Base-by-base conservation (phyloP, 2,888 invertebrate genomes). In the Leucophenga maculata region DNA sequence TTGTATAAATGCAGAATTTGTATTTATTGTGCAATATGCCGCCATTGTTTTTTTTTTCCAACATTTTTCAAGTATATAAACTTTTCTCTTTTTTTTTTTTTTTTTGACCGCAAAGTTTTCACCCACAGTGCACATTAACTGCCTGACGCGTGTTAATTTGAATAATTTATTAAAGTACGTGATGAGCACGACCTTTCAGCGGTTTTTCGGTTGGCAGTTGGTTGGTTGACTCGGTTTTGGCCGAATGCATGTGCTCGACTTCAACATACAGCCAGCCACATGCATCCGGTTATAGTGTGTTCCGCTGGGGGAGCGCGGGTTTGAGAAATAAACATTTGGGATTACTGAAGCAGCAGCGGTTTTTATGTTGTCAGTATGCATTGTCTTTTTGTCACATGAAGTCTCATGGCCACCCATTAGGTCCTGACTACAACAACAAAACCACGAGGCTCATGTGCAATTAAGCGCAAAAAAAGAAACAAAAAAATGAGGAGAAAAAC, bases 101-200 rank as follows among this genome's bases (percentile, higher is more conserved):
- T 64, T 48, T 64, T 46, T 73, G 78, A 80, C 80, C 84, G 71
- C 80, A 83, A 84, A 83, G 76, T 81, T 83, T 83, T 80, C 83
- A 80, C 83, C 72, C 52, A 22, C 52, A 26, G 44, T 59, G 65
- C 68, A 64, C 72, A 72, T 71, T 68, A 75, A 68, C 64, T 62
- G 64, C 20, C 54, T 22, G 60, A 16, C 39, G 52, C 75, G 82
- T 85, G 86, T 85, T 86, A 86, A 85, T 86, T 86, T 86, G 82
- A 86, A 85, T 86, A 86, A 83, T 84, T 83, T 84, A 85, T 83
- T 85, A 85, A 81, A 79, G 78, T 75, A 78, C 77, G 78, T 86
- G 86, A 84, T 78, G 79, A 80, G 84, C 78, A 77, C 78, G 74
- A 76, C 79, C 76, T 83, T 80, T 78, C 79, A 79, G 72, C 80